These are phyloP conservation scores for Schizopygopsis pylzovi DNA, from an alignment of 2,797 vertebrate species.

Conservation along the genomic window DNA sequence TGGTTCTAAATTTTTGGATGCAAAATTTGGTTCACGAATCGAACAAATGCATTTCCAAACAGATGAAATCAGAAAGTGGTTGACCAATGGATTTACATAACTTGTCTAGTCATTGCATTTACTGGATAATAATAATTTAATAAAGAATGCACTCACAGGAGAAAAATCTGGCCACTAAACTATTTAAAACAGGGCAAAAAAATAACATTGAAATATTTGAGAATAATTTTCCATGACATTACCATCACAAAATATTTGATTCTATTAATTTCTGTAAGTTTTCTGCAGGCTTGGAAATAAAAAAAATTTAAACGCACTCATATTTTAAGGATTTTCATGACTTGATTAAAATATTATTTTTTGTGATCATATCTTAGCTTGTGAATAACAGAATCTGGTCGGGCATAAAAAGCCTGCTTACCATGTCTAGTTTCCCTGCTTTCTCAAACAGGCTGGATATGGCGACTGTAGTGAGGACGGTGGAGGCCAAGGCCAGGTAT, in stretches of 20 bases:
- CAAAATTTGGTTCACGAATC: background rate
- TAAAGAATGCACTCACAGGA: too few species aligned
- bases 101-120: background rate
- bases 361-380: too few species aligned
- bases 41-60: background rate
- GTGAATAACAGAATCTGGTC: background rate
- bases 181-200: too few species aligned
- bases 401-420: slow-evolving; percentile 59
- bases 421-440: slow-evolving; percentile 96
- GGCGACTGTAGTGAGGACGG: slow-evolving; percentile 89
- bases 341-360: too few species aligned
- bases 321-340: background rate
- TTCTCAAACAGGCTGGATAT: slow-evolving; percentile 90
- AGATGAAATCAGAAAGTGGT: background rate
- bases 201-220: too few species aligned
- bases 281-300: background rate
- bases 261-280: background rate
- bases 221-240: background rate
- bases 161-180: too few species aligned
- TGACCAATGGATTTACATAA: too few species aligned
- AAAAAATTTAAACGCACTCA: background rate
- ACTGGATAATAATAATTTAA: background rate
- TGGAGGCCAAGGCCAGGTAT: slow-evolving; percentile 89
- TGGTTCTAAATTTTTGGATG: too few species aligned
- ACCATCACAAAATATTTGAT: background rate